Conservation (phyloP, 1,140 invertebrate genomes). For the Atta texana region DNA sequence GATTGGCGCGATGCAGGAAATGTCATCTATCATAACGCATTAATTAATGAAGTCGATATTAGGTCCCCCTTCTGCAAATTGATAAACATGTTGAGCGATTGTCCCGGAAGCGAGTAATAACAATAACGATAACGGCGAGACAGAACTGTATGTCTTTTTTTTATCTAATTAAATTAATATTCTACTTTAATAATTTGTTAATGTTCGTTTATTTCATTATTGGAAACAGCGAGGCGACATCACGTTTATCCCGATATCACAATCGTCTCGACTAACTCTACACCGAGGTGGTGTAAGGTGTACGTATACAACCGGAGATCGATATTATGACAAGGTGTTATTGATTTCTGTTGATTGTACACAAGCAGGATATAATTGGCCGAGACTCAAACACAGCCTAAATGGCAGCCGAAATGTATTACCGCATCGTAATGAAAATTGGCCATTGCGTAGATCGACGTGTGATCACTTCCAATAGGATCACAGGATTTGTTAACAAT, state of each 20-base stretch:
- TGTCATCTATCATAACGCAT: conserved; percentile 1
- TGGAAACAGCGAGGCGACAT: neutral
- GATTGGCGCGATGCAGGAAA: conserved; percentile 7
- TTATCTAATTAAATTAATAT: conserved; percentile 11
- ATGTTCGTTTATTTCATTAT: neutral
- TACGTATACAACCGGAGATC: neutral
- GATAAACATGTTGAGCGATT: neutral
- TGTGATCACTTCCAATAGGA: conserved; percentile 43
- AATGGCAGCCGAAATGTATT: conserved; percentile 59
- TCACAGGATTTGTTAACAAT: conserved; percentile 51
- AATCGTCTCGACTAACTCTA: conserved; percentile 1
- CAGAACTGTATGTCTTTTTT: neutral
- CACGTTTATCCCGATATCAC: conserved; percentile 15
- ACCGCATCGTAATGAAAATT: conserved; percentile 60
- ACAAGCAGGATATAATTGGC: conserved; percentile 57
- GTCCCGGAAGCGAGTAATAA: neutral
- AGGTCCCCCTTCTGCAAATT: neutral
- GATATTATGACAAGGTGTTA: conserved; percentile 56
- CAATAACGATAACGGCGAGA: neutral
- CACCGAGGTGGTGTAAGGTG: neutral
- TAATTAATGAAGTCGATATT: conserved; percentile 36
- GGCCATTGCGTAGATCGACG: conserved; percentile 37
- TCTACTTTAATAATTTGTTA: neutral
- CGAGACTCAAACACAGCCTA: conserved; percentile 43
- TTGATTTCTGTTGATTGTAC: conserved; percentile 62